Evolutionary conservation across 2,888 invertebrate genomes (phyloP).

Genomic region (Drosophila multiciliata): DNA sequence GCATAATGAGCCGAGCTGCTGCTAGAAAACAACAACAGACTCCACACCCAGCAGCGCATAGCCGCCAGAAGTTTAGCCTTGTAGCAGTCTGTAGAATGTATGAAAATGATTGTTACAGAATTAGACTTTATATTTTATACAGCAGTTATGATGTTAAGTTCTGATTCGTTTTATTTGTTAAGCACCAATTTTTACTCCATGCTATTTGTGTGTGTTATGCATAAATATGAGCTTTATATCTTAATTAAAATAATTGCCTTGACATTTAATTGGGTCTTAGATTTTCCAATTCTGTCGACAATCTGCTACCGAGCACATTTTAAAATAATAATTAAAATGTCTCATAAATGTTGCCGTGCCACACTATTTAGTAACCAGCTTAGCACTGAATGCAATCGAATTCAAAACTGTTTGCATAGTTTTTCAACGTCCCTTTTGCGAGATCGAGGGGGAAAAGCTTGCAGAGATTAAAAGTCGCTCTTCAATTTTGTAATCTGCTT

Average conservation of each 20-base stretch:
- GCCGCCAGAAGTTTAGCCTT: background rate
- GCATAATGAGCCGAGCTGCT: constrained; percentile 66
- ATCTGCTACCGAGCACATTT: background rate
- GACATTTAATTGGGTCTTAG: background rate
- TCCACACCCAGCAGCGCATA: background rate
- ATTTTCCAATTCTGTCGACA: background rate
- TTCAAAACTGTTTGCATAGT: background rate
- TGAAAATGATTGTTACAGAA: background rate
- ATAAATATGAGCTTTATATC: constrained; percentile 63
- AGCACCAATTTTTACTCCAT: background rate
- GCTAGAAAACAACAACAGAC: constrained; percentile 14
- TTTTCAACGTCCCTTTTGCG: background rate
- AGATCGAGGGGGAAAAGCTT: background rate
- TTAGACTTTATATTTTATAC: background rate
- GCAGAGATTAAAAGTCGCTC: background rate
- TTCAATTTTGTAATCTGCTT: background rate
- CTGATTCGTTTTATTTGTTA: background rate
- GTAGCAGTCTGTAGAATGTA: background rate
- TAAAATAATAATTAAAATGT: background rate
- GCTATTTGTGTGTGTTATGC: constrained; percentile 25
- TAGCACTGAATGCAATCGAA: background rate
- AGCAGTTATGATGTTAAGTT: background rate
- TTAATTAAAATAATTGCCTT: constrained; percentile 51
- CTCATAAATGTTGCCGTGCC: background rate
- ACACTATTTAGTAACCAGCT: background rate